phyloP scores from a whole-genome alignment of 2,888 invertebrate species.

The Nebria salina region DNA sequence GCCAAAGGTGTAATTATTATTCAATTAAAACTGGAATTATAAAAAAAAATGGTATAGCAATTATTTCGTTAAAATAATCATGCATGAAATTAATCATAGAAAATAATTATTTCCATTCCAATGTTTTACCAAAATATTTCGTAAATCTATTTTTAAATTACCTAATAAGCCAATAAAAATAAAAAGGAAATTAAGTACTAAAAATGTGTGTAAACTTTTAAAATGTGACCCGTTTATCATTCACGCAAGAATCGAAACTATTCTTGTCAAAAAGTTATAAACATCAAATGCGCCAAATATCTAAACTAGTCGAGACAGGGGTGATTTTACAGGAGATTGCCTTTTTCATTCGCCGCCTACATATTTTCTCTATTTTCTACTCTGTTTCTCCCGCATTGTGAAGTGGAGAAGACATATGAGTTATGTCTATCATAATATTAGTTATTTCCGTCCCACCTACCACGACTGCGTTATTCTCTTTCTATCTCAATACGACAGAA shows the following conservation, averaged over 20 bases:
- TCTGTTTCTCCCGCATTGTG: not conserved
- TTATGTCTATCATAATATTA: not conserved
- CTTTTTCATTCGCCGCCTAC: not conserved
- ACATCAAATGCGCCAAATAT: not conserved
- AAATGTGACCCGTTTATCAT: too few relatives aligned
- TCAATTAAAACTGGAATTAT: slow-evolving; percentile 35
- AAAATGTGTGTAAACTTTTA: too few relatives aligned
- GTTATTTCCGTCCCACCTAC: not conserved
- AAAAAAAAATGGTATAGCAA: slow-evolving; percentile 4
- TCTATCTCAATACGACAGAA: not conserved
- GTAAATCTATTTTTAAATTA: not conserved
- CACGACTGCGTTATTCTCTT: not conserved
- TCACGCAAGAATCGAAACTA: not conserved
- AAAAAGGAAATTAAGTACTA: too few relatives aligned
- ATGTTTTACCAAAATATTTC: not conserved
- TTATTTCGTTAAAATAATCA: slow-evolving; percentile 31
- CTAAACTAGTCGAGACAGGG: not conserved
- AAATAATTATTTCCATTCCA: not conserved
- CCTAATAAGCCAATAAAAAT: too few relatives aligned
- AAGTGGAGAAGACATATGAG: not conserved
- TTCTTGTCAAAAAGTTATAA: not conserved
- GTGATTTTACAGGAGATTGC: not conserved
- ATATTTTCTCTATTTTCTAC: not conserved
- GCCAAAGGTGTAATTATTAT: slow-evolving; percentile 35
- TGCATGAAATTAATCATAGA: slow-evolving; percentile 24